Conservation (phyloP, 2,797 vertebrate species). For the Trachops cirrhosus region DNA sequence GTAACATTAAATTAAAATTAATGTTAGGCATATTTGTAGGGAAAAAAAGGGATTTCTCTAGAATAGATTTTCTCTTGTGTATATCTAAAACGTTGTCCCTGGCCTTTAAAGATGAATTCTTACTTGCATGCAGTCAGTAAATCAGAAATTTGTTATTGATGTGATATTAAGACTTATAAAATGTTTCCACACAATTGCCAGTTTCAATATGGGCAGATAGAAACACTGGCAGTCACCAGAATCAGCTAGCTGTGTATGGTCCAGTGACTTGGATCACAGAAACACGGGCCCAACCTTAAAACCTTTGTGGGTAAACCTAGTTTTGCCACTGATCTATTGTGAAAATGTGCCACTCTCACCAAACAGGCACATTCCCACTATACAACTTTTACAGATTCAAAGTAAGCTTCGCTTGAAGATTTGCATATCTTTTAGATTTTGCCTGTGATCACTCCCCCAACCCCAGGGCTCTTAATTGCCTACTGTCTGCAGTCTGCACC, state of each 20-base stretch:
- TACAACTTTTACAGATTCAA: background rate
- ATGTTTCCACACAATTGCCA: background rate
- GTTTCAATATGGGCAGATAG: background rate
- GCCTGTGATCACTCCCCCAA: accelerated
- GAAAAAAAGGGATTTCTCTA: background rate
- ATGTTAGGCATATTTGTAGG: background rate
- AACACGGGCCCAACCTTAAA: background rate
- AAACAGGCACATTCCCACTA: background rate
- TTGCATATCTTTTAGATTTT: background rate
- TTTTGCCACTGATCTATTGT: background rate
- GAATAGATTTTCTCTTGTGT: background rate
- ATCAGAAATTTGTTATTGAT: background rate
- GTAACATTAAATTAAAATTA: background rate
- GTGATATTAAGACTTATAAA: background rate
- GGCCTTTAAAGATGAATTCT: background rate
- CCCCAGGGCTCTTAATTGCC: background rate
- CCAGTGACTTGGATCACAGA: background rate
- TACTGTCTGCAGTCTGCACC: background rate
- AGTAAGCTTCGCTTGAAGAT: background rate
- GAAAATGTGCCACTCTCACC: background rate
- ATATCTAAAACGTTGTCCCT: background rate
- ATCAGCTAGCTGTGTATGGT: background rate
- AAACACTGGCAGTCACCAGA: background rate
- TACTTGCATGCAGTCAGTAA: background rate
- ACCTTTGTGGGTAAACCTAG: background rate